Evolutionary conservation across 1,140 invertebrate species (phyloP), one percentile per base, ranked within the genome.

Genomic region (Diorhabda elongata): DNA sequence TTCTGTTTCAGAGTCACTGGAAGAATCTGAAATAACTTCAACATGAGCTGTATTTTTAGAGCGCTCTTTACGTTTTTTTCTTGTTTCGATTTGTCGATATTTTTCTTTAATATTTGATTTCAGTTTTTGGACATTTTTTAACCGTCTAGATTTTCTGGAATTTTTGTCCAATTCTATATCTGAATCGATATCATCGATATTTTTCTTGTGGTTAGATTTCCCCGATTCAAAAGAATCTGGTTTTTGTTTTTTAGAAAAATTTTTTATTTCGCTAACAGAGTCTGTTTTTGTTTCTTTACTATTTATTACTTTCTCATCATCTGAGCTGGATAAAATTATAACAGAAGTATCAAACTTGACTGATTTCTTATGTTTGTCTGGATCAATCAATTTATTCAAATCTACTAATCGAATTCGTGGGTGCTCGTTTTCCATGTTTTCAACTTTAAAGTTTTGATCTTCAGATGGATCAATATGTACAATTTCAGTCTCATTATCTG

Each of bases 321-420:
- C 77, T 3, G 77, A 78, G 71, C 73, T 74, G 0, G 70, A 70
- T 64, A 76, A 61, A 3, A 78, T 58, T 45, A 76, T 73, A 61
- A 78, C 68, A 56, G 73, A 74, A 60, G 44, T 64, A 58, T 75
- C 76, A 64, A 76, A 70, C 60, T 61, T 70, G 5, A 75, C 73
- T 41, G 65, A 69, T 69, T 75, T 76, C 60, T 57, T 66, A 26
- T 26, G 26, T 43, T 58, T 47, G 44, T 68, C 69, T 4, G 75
- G 76, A 57, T 73, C 75, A 3, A 78, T 58, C 2, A 78, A 61
- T 71, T 78, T 78, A n/a, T 64, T 76, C 42, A 78, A 75, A 65
- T 78, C 77, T 41, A 78, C 74, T 7, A 76, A 68, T 69, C 76
- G 76, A 57, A 78, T 78, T 70, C 57, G 42, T 44, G 43, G 44